Evolutionary conservation across 1,140 invertebrate genomes (phyloP).

Genomic region (Pantala flavescens): DNA sequence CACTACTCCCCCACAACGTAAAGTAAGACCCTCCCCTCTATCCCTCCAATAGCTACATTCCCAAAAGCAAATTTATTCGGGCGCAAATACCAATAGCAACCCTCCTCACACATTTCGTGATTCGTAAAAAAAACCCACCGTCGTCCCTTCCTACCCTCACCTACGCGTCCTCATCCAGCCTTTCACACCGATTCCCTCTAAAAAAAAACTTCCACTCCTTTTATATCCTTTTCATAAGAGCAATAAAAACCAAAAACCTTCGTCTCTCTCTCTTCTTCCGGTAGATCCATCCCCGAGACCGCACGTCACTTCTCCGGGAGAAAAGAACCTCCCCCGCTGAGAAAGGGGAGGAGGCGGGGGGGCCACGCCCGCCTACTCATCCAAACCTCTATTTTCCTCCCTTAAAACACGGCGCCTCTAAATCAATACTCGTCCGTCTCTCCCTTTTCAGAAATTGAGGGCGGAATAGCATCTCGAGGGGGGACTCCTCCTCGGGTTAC

Average conservation of each 20-base stretch:
- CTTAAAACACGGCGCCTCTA: background rate
- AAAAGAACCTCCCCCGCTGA: background rate
- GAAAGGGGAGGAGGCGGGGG: background rate
- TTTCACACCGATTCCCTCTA: too few species aligned
- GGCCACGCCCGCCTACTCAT: background rate
- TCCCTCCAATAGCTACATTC: too few species aligned
- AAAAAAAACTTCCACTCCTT: too few species aligned
- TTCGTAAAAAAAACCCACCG: too few species aligned
- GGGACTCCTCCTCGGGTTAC: background rate
- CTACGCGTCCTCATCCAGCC: too few species aligned
- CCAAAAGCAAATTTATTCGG: too few species aligned
- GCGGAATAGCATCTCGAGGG: background rate
- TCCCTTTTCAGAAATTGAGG: conserved; percentile 5
- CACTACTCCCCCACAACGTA: too few species aligned
- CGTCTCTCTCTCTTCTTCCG: background rate
- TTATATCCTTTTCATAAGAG: too few species aligned
- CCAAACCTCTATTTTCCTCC: background rate
- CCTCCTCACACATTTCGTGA: too few species aligned
- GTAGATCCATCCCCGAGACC: background rate
- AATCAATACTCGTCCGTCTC: conserved; percentile 8
- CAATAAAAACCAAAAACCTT: background rate
- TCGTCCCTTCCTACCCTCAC: too few species aligned
- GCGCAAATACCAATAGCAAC: too few species aligned
- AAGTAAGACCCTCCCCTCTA: too few species aligned
- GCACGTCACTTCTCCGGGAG: background rate